Evolutionary conservation across 2,797 vertebrate species (phyloP).

Genomic region (Echeneis naucrates): DNA sequence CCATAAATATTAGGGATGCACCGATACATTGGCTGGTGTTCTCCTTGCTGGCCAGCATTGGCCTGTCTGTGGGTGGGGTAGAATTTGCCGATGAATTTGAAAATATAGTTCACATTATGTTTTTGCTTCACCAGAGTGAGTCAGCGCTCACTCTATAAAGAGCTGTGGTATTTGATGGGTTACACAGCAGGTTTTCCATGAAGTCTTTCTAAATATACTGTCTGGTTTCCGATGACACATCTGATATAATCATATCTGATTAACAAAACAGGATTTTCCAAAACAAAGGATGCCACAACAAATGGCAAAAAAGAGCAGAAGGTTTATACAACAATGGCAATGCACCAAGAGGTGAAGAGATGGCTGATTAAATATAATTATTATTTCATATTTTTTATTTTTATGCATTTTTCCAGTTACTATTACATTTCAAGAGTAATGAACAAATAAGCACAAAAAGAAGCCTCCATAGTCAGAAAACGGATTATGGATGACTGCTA

Average conservation of each 20-base stretch:
- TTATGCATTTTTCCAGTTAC: no score
- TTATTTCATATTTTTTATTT: no score
- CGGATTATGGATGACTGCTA: no score
- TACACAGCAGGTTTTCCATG: background rate
- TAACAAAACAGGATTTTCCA: slow-evolving; percentile 1
- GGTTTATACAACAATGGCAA: background rate
- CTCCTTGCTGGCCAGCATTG: no score
- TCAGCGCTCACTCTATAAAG: background rate
- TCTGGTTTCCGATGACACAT: background rate
- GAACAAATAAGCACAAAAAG: background rate
- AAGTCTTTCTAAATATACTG: background rate
- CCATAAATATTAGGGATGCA: no score
- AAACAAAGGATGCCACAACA: background rate
- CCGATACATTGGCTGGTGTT: no score
- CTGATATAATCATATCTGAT: background rate
- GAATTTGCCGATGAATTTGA: no score
- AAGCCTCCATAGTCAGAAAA: background rate
- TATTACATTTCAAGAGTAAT: background rate
- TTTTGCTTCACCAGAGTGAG: background rate
- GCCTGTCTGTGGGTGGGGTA: no score
- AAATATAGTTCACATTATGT: background rate
- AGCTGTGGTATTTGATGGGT: background rate
- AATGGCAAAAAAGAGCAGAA: background rate
- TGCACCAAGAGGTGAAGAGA: background rate
- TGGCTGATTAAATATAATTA: background rate